phyloP scores from a whole-genome alignment of 35 echinoderm and acorn worm genomes.

The Strongylocentrotus purpuratus region DNA sequence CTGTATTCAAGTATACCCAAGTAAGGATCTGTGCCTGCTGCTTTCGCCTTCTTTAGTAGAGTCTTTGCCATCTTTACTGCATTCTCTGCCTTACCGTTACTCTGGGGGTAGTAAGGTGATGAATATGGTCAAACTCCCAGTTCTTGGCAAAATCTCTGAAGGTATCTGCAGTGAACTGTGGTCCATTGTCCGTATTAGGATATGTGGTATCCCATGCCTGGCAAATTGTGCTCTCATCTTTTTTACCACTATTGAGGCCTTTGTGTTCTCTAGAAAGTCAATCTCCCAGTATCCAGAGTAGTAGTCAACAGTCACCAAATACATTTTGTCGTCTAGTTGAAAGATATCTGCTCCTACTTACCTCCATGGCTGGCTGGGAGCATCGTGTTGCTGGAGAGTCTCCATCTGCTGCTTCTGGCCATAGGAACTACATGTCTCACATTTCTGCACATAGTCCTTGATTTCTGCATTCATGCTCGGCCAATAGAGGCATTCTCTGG shows the following conservation, averaged over 20 bases:
- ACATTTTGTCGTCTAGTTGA: constrained; percentile 49
- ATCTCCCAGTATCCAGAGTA: constrained; percentile 78
- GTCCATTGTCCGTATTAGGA: constrained; percentile 81
- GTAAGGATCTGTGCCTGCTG: constrained; percentile 62
- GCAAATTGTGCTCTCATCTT: no score
- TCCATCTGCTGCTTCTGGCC: constrained; percentile 57
- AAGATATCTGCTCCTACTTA: constrained; percentile 63
- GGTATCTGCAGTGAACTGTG: constrained; percentile 58
- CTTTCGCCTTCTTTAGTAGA: constrained; percentile 56
- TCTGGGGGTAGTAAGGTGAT: no score
- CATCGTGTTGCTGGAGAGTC: constrained; percentile 54
- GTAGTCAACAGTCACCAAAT: constrained; percentile 74
- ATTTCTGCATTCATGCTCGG: constrained; percentile 66
- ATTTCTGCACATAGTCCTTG: constrained; percentile 63
- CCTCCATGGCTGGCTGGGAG: constrained; percentile 52
- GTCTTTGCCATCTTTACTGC: constrained; percentile 66
- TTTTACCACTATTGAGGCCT: constrained; percentile 54
- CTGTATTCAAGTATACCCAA: constrained; percentile 64
- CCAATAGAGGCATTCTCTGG: constrained; percentile 73
- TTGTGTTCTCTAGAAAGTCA: constrained; percentile 56
- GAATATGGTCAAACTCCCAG: constrained; percentile 74
- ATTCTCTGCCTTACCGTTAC: constrained; percentile 78
- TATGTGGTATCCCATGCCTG: constrained; percentile 62
- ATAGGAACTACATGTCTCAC: constrained; percentile 57
- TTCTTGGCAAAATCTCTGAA: constrained; percentile 60